A percentile compares a stretch with the other conserved stretches of the same genome.
phyloP scores from a whole-genome alignment of 1,140 invertebrate species.

The Bombus consobrinus region DNA sequence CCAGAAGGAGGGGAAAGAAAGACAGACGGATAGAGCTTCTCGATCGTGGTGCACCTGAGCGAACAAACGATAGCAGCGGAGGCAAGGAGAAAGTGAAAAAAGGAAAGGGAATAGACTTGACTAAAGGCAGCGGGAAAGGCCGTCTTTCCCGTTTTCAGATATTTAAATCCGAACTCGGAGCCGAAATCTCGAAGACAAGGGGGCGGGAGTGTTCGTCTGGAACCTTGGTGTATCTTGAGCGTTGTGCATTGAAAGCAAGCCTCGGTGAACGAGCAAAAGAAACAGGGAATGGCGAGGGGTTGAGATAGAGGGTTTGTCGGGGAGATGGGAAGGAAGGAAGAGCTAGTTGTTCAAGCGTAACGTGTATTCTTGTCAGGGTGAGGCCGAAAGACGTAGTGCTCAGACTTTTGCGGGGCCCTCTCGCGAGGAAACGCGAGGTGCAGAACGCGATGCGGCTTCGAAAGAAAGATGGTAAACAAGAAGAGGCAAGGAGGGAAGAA shows the following conservation, averaged over 20 bases:
- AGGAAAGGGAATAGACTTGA: slow-evolving; percentile 17
- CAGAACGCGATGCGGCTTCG: not conserved
- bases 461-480: not conserved
- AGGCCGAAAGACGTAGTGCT: slow-evolving; percentile 60
- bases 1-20: too few relatives aligned
- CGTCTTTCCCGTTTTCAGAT: slow-evolving; percentile 64
- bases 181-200: slow-evolving; percentile 54
- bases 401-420: slow-evolving; percentile 55
- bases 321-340: slow-evolving; percentile 35
- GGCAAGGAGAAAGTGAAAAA: not conserved
- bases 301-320: not conserved
- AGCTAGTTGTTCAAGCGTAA: slow-evolving; percentile 74
- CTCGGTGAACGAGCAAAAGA: slow-evolving; percentile 7
- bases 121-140: slow-evolving; percentile 48
- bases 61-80: not conserved
- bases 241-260: slow-evolving; percentile 32
- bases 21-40: not conserved
- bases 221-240: slow-evolving; percentile 34
- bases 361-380: slow-evolving; percentile 73
- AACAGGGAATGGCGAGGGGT: not conserved
- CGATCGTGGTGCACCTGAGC: not conserved
- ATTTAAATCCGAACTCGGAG: slow-evolving; percentile 72
- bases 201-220: slow-evolving; percentile 35
- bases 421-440: slow-evolving; percentile 39
- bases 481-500: not conserved